A percentile compares a stretch with the other conserved stretches of the same genome.
phyloP scores from a whole-genome alignment of 2,888 invertebrate genomes.

The Heteromurus nitidus region DNA sequence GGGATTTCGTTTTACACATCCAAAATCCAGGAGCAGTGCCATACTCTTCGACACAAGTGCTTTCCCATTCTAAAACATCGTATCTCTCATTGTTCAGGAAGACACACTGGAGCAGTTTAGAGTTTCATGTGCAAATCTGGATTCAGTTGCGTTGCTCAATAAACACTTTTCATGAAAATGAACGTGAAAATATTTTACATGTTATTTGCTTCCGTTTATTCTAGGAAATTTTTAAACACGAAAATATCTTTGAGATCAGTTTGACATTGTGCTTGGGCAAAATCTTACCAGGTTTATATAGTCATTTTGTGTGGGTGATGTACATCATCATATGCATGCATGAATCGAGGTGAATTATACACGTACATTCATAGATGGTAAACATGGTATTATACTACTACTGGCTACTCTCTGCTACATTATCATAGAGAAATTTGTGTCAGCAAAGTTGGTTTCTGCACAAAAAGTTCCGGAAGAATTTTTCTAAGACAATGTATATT shows the following conservation, averaged over 20 bases:
- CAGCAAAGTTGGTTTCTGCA: background rate
- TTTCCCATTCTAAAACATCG: no score
- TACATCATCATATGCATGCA: background rate
- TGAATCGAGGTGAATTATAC: background rate
- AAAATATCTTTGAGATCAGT: slow-evolving; percentile 40
- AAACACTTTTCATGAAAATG: background rate
- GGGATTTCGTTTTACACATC: no score
- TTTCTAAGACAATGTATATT: no score
- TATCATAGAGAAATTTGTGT: background rate
- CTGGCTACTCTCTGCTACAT: background rate
- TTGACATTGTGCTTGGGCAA: slow-evolving; percentile 23
- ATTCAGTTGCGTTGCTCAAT: background rate
- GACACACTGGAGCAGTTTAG: no score
- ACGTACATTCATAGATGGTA: background rate
- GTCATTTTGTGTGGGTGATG: background rate
- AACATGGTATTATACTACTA: background rate
- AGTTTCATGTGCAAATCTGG: no score
- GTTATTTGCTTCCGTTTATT: background rate
- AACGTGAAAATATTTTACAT: background rate
- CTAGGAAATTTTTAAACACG: slow-evolving; percentile 15
- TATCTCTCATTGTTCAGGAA: no score
- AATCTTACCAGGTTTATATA: background rate
- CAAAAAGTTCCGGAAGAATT: background rate
- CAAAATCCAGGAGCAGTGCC: no score
- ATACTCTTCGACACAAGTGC: no score